Base-by-base conservation (phyloP, 2,888 invertebrate species). In the Cepaea hortensis region DNA sequence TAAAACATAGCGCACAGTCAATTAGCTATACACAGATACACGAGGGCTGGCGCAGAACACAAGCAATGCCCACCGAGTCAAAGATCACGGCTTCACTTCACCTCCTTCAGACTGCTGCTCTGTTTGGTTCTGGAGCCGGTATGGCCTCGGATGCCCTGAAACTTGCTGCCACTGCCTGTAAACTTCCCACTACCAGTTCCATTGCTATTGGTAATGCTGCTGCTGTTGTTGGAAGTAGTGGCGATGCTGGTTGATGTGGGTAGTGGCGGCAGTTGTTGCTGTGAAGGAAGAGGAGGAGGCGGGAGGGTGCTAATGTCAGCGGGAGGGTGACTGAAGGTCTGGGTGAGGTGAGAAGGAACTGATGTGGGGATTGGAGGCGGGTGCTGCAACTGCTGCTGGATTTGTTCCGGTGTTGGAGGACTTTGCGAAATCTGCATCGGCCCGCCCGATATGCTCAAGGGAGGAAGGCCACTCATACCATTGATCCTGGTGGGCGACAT, bases 321-420 rank as follows among this genome's bases (percentile, higher is more conserved):
- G 4, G 84, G 84, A 13, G 80, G 84, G 70, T 77, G 84, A 55
- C 46, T 50, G 72, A 80, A 87, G 48, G 87, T 65, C 50, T 84
- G 84, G 23, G 73, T 65, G 20, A 87, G 65, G 73, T 87, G 87
- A 65, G 84, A 75, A 65, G 84, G 81, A 3, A 73, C 46, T 9
- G 85, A 55, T 79, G 85, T 79, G 9, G 86, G 86, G 68, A 84
- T 81, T n/a, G 87, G 87, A 48, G 87, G 87, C 3, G 87, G 87
- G 61, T 87, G 87, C 70, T 84, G 87, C 87, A 87, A 61, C 68
- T 87, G 87, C 81, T 87, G 87, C 84, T 87, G 87, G 35, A 87
- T 84, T 46, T 87, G 87, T 75, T 87, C 87, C 6, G 84, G 84
- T 13, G 87, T 87, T n/a, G 87, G 87, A 35, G 87, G 84, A 62